Conservation (phyloP, 2,113 vertebrate genomes). For the Lepisosteus oculatus region DNA sequence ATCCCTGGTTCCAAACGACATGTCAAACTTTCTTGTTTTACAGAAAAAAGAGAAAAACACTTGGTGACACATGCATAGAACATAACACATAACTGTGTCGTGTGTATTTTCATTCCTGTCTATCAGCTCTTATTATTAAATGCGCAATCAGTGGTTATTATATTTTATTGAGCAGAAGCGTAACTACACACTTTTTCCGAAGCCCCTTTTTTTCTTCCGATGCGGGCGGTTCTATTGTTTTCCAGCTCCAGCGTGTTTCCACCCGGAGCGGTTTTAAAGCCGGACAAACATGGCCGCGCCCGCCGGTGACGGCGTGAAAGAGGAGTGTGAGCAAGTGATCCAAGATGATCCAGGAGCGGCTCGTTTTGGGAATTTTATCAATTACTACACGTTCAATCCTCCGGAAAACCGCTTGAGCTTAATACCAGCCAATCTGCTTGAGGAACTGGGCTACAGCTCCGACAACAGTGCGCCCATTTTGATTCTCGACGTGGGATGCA, state of each 20-base stretch:
- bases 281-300: constrained; percentile 47
- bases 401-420: constrained; percentile 78
- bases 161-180: too few species aligned
- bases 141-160: too few species aligned
- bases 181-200: too few species aligned
- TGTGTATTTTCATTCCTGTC: too few species aligned
- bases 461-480: constrained; percentile 47
- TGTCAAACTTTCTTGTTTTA: too few species aligned
- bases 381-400: constrained; percentile 87
- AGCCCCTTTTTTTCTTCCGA: too few species aligned
- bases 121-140: too few species aligned
- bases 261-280: constrained; percentile 23
- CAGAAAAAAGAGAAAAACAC: too few species aligned
- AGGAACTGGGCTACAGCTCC: constrained; percentile 44
- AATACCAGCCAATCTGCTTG: constrained; percentile 69
- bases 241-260: not conserved
- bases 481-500: constrained; percentile 89
- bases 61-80: too few species aligned
- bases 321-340: not conserved
- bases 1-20: too few species aligned
- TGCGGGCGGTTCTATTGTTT: too few species aligned
- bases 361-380: constrained; percentile 84
- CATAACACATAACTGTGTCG: too few species aligned
- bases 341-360: constrained; percentile 73
- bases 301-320: not conserved